A percentile compares a stretch with the other conserved stretches of the same genome.
These are phyloP conservation scores for Resseliella maxima DNA, from an alignment of 2,888 invertebrate species.

Conservation along the genomic window DNA sequence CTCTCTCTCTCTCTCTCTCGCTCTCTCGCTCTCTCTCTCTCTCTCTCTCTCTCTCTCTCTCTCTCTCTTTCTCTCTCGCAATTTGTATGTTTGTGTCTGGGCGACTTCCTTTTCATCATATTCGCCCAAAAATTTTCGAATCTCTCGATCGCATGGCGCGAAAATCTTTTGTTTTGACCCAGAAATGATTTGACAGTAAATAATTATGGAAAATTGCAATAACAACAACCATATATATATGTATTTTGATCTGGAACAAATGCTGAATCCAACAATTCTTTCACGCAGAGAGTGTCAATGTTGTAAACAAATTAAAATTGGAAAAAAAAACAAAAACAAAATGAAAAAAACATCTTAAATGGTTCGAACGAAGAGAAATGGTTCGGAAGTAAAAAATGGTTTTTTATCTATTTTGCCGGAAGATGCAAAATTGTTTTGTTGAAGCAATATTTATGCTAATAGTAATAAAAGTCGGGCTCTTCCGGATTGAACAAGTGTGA, in stretches of 20 bases:
- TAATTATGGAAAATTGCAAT: constrained; percentile 26
- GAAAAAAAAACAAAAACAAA: not conserved
- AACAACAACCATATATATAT: not conserved
- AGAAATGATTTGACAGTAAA: constrained; percentile 41
- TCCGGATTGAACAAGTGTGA: no score
- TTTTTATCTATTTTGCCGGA: no score
- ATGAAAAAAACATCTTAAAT: no score
- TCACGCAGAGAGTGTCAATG: not conserved
- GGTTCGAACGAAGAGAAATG: no score
- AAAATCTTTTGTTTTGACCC: constrained; percentile 6
- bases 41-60: not conserved
- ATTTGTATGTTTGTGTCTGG: no score
- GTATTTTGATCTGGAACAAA: constrained; percentile 2
- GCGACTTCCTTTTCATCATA: not conserved
- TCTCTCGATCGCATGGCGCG: not conserved
- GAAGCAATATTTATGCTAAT: no score
- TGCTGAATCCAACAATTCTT: not conserved
- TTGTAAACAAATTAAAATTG: not conserved
- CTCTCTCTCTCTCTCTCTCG: not conserved
- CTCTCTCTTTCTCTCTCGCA: no score
- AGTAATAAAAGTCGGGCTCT: no score
- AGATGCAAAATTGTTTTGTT: no score
- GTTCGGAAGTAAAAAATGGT: no score
- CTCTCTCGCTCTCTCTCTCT: not conserved
- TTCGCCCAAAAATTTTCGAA: not conserved